These are phyloP conservation scores for Onthophagus taurus DNA, from an alignment of 1,140 invertebrate species.

Conservation along the genomic window DNA sequence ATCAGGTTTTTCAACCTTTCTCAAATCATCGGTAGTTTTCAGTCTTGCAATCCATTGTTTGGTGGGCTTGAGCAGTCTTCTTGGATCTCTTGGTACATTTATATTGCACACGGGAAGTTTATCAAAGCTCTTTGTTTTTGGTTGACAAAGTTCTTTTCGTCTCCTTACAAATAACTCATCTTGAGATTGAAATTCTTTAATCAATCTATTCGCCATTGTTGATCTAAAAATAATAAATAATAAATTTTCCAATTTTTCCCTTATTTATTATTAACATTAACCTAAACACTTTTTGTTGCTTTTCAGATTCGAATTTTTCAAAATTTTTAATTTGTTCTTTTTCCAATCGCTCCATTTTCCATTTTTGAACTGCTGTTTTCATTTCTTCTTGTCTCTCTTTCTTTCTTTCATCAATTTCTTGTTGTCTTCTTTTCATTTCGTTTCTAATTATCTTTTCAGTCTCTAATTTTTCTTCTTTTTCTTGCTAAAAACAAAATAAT, in stretches of 20 bases:
- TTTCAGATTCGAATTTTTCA: conserved; percentile 6
- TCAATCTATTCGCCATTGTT: conserved; percentile 27
- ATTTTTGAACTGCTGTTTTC: conserved; percentile 18
- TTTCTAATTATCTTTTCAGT: conserved; percentile 14
- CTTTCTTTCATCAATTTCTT: conserved; percentile 14
- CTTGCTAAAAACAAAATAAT: conserved; percentile 12
- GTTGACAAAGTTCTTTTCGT: conserved; percentile 4
- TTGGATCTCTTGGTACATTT: conserved; percentile 23
- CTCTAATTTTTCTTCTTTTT: conserved; percentile 19
- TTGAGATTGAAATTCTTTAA: conserved; percentile 30
- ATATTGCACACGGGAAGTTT: background rate
- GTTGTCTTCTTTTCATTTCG: conserved; percentile 13
- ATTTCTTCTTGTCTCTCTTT: conserved; percentile 14
- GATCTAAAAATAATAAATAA: conserved; percentile 18
- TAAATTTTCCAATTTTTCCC: background rate
- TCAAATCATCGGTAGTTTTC: conserved; percentile 11
- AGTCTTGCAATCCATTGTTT: conserved; percentile 28
- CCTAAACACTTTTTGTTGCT: conserved; percentile 5
- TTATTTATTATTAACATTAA: background rate
- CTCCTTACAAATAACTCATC: conserved; percentile 26
- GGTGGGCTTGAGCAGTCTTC: conserved; percentile 28
- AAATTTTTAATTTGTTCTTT: conserved; percentile 12
- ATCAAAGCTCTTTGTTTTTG: background rate
- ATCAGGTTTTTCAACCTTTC: background rate
- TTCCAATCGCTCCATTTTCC: conserved; percentile 19